A percentile compares a stretch with the other conserved stretches of the same genome.
Conservation (phyloP, 2,888 invertebrate species). For the Cristatella mucedo region DNA sequence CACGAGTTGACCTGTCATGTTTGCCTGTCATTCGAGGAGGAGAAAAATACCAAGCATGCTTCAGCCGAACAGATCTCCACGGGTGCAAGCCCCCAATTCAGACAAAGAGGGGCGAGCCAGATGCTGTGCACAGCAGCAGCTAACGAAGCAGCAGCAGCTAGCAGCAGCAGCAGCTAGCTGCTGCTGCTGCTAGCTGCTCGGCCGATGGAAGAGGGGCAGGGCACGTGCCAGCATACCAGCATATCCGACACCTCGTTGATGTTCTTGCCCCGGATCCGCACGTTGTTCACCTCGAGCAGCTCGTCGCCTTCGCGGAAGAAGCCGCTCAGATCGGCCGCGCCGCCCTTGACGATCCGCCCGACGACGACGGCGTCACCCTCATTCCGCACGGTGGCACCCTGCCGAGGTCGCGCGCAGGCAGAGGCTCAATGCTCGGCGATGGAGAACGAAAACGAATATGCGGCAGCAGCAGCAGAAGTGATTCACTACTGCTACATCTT, state of each 20-base stretch:
- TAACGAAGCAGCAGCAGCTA: no score
- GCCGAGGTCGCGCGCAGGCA: constrained; percentile 2
- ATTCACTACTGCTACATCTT: no score
- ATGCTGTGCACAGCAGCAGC: no score
- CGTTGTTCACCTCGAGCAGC: constrained; percentile 80
- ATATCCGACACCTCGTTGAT: constrained; percentile 95
- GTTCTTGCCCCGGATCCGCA: constrained; percentile 84
- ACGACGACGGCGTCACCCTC: constrained; percentile 91
- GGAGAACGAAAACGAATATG: no score
- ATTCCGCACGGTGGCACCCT: constrained; percentile 57
- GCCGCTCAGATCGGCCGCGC: constrained; percentile 83
- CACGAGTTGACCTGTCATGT: constrained; percentile 77
- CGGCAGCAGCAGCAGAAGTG: no score
- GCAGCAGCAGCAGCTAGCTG: no score
- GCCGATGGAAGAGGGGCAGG: no score
- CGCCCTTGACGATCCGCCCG: constrained; percentile 86
- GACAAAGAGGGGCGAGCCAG: no score
- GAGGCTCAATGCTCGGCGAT: neutral
- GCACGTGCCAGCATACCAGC: constrained; percentile 41
- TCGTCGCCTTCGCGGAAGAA: constrained; percentile 49
- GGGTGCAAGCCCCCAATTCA: no score
- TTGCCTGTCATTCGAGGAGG: constrained; percentile 47
- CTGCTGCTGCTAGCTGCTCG: no score
- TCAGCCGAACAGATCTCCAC: no score
- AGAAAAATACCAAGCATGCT: no score